A percentile compares a stretch with the other conserved stretches of the same genome.
These are phyloP conservation scores for Stomorhina lunata DNA, from an alignment of 2,888 invertebrate species.

Conservation along the genomic window DNA sequence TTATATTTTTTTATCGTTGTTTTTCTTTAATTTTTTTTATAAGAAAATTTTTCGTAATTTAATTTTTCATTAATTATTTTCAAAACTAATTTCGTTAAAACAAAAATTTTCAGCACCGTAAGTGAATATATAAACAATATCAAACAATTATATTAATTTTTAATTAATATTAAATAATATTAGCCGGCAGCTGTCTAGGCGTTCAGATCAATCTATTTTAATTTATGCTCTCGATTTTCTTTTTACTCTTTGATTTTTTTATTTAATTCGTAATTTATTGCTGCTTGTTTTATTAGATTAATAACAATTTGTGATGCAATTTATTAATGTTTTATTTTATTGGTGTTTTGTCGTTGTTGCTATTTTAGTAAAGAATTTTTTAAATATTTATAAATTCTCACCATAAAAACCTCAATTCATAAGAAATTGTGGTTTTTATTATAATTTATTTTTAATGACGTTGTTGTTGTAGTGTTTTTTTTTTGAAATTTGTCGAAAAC, in stretches of 20 bases:
- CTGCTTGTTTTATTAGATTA: conserved; percentile 8
- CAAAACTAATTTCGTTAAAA: conserved; percentile 38
- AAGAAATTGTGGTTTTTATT: neutral
- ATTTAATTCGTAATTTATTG: neutral
- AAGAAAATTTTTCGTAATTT: conserved; percentile 32
- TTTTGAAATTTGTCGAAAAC: neutral
- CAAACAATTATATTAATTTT: neutral
- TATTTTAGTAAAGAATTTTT: neutral
- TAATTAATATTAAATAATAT: conserved; percentile 27
- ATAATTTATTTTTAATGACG: conserved; percentile 18
- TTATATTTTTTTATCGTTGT: conserved; percentile 30
- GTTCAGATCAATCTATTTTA: conserved; percentile 18
- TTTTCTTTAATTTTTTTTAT: conserved; percentile 9
- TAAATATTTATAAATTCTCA: neutral
- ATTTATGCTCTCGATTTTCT: neutral
- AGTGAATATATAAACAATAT: conserved; percentile 1
- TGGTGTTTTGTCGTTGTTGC: neutral
- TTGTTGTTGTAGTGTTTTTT: conserved; percentile 13
- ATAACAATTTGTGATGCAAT: conserved; percentile 53
- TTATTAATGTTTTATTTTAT: conserved; percentile 8
- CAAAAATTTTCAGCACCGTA: conserved; percentile 26
- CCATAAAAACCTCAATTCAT: conserved; percentile 21
- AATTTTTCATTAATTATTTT: neutral
- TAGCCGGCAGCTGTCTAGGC: conserved; percentile 38
- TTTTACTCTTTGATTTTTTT: neutral